Evolutionary conservation across 2,797 vertebrate species (phyloP).

Genomic region (Pipistrellus nathusii): DNA sequence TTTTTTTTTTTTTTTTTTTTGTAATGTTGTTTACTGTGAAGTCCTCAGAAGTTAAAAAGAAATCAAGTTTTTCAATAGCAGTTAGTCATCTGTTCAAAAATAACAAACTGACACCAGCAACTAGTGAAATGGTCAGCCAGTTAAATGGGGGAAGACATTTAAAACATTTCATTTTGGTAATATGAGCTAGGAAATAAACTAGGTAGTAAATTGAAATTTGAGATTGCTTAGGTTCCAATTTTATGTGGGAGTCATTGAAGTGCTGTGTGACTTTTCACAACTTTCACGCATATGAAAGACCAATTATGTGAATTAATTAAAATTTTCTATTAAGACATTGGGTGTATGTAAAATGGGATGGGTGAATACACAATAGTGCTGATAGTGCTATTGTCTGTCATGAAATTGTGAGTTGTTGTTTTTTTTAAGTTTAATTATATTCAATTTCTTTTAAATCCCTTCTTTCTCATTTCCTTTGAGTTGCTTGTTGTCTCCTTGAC

Average conservation of each 20-base stretch:
- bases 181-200: neutral
- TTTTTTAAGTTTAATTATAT: neutral
- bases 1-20: neutral
- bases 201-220: neutral
- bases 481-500: neutral
- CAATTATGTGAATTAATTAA: neutral
- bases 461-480: neutral
- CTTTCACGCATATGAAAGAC: neutral
- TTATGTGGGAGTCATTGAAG: conserved; percentile 10
- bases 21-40: neutral
- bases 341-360: neutral
- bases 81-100: conserved; percentile 16
- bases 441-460: neutral
- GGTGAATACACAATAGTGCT: neutral
- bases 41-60: conserved; percentile 28
- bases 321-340: neutral
- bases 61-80: neutral
- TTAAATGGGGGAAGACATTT: neutral
- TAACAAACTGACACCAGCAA: neutral
- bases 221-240: neutral
- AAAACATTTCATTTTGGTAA: neutral
- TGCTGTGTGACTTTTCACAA: neutral
- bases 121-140: neutral
- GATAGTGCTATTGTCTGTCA: neutral
- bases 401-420: neutral